Base-by-base conservation (phyloP, 2,888 invertebrate species). In the Thecocarcelia acutangulata region DNA sequence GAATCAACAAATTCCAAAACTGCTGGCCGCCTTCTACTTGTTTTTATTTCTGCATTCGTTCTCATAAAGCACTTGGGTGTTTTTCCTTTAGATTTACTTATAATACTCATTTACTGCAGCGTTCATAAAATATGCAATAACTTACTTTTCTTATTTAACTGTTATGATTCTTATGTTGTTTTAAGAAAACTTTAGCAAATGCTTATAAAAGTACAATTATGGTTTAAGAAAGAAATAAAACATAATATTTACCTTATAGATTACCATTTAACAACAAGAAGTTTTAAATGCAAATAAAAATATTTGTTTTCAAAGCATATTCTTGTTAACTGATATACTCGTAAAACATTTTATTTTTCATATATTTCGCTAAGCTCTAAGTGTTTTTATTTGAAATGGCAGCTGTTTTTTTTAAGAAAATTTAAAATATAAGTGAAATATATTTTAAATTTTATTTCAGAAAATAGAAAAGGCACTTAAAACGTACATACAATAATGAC, bases 131-230 rank as follows among this genome's bases (percentile, higher is more conserved):
- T n/a, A n/a, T n/a, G n/a, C n/a, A n/a, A n/a, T n/a, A 33, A n/a
- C 56, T 63, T 70, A 19, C 28, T 69, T 58, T 3, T 63, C 15
- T 17, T 8, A 70, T 54, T 13, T 12, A 17, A 12, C 42, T 59
- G 58, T 19, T 64, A 5, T 15, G 33, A 33, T 28, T 28, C 33
- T 44, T 17, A 17, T 28, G 5, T 63, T 72, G 13, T 70, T 46
- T 69, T 46, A 42, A 56, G 11, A 1, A 33, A 54, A 79, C 40
- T 68, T 42, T 12, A 24, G 48, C 37, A 77, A 44, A 70, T 64
- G 52, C 50, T 80, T 80, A 59, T 68, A 58, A 69, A 80, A 80
- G 50, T 80, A 68, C 56, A 79, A 79, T 74, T 59, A 64, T 33
- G 9, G 9, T 8, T 8, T 33, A 33, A 33, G 9, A 8, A 33